These are phyloP conservation scores for Orchesella flavescens DNA, from an alignment of 2,888 invertebrate species.

Conservation along the genomic window DNA sequence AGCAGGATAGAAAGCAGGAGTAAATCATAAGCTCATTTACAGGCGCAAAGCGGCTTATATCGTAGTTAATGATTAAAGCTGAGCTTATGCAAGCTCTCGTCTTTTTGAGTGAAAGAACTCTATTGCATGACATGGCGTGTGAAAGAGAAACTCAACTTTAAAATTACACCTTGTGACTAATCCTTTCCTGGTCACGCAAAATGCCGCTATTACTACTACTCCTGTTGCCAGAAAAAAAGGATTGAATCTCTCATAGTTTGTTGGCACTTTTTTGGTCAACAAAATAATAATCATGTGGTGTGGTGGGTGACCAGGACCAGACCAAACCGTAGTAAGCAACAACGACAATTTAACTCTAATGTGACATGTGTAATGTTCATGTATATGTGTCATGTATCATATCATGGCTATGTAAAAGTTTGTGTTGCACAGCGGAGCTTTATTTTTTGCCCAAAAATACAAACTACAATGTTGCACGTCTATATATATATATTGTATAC, in stretches of 20 bases:
- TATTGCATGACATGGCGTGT: slow-evolving; percentile 32
- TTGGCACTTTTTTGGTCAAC: slow-evolving; percentile 16
- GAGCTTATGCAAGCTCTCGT: no score
- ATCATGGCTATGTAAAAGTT: no score
- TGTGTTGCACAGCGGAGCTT: no score
- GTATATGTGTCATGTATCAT: no score
- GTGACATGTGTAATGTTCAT: slow-evolving; percentile 7
- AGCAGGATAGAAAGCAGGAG: no score
- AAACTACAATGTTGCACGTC: no score
- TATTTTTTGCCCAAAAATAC: no score
- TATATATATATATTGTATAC: no score
- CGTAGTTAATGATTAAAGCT: background rate
- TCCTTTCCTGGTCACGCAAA: slow-evolving; percentile 49
- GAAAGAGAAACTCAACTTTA: slow-evolving; percentile 39
- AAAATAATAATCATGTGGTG: background rate
- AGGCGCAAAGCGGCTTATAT: no score
- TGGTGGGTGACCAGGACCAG: background rate
- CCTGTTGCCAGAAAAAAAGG: background rate
- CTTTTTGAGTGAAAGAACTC: background rate
- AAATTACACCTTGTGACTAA: slow-evolving; percentile 47
- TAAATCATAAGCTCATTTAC: no score
- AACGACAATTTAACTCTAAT: slow-evolving; percentile 21
- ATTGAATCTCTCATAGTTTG: no score
- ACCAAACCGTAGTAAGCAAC: no score
- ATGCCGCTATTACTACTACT: slow-evolving; percentile 3